Evolutionary conservation across 2,888 invertebrate genomes (phyloP), one percentile per base, ranked within the genome.

Genomic region (Dasypogon diadema): DNA sequence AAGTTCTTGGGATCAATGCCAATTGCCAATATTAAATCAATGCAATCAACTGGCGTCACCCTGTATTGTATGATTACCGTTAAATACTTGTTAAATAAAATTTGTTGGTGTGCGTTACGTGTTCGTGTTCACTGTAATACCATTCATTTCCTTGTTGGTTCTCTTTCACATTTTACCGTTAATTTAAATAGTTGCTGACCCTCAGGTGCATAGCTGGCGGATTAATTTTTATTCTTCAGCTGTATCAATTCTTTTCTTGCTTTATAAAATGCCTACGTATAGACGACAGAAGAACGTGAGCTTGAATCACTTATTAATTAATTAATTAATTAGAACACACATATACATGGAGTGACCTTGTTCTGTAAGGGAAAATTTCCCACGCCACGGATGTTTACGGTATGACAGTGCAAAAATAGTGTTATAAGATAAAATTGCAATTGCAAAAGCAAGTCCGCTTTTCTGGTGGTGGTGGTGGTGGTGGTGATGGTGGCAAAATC

Each of bases 131-230:
- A n/a, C n/a, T 63, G 75, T 42, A 42, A n/a, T n/a, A 42, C 30
- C 70, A 70, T 51, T 70, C 70, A 75, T 77, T 77, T 77, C 77
- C 77, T 73, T 65, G 70, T 77, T 75, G 60, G 21, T 77, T 55
- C 21, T 77, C 68, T 74, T 74, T 77, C 74, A 70, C 75, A 77
- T 77, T 74, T 77, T 77, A 77, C 77, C 75, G 77, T 77, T 76
- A 72, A 77, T 77, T 76, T 77, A 73, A 77, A 77, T 77, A 76
- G 76, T 75, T 77, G 77, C 65, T 77, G 76, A 76, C 76, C 76
- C 72, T 63, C 63, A 70, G 16, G n/a, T 21, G 26, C 37, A 37
- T 21, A 58, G 58, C 58, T 58, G 58, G 21, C 21, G 60, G 37
- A 60, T 60, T 60, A 60, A 60, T 60, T 60, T 60, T 60, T 60